These are phyloP conservation scores for Coelinius sp. DNA, from an alignment of 2,888 invertebrate species.

Conservation along the genomic window DNA sequence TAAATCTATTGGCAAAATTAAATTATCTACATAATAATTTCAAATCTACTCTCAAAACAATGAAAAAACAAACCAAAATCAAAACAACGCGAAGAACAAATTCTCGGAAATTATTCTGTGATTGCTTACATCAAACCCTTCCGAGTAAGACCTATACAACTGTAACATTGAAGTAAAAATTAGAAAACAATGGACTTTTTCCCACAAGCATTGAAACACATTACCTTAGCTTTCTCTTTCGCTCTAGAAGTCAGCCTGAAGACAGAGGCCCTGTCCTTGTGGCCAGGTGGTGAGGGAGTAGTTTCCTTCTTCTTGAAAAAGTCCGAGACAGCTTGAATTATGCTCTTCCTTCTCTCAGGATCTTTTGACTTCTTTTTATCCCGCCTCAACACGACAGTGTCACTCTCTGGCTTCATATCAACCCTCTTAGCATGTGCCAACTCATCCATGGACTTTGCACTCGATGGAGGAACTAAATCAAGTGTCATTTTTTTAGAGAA, in stretches of 20 bases:
- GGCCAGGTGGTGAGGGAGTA: slow-evolving; percentile 65
- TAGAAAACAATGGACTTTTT: slow-evolving; percentile 8
- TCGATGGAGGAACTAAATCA: slow-evolving; percentile 51
- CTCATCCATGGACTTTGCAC: slow-evolving; percentile 66
- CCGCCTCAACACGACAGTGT: slow-evolving; percentile 60
- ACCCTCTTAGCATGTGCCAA: slow-evolving; percentile 42
- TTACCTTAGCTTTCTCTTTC: slow-evolving; percentile 78
- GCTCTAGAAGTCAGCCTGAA: slow-evolving; percentile 76
- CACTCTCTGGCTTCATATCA: slow-evolving; percentile 15
- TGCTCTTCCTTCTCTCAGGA: slow-evolving; percentile 83
- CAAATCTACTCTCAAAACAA: not conserved
- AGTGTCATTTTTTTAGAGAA: slow-evolving; percentile 56
- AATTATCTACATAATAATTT: slow-evolving; percentile 24
- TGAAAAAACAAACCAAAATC: not conserved
- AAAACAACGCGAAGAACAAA: slow-evolving; percentile 40
- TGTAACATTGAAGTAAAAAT: slow-evolving; percentile 54
- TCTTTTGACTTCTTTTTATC: slow-evolving; percentile 75
- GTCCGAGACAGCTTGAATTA: slow-evolving; percentile 87
- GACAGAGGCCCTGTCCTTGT: slow-evolving; percentile 73
- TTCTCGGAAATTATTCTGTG: slow-evolving; percentile 32
- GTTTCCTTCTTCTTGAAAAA: slow-evolving; percentile 83
- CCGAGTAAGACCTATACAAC: slow-evolving; percentile 70
- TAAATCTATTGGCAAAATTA: slow-evolving; percentile 51
- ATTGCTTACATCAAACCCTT: slow-evolving; percentile 71
- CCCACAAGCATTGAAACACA: not conserved